phyloP scores from a whole-genome alignment of 2,113 vertebrate species.

The Vombatus ursinus region DNA sequence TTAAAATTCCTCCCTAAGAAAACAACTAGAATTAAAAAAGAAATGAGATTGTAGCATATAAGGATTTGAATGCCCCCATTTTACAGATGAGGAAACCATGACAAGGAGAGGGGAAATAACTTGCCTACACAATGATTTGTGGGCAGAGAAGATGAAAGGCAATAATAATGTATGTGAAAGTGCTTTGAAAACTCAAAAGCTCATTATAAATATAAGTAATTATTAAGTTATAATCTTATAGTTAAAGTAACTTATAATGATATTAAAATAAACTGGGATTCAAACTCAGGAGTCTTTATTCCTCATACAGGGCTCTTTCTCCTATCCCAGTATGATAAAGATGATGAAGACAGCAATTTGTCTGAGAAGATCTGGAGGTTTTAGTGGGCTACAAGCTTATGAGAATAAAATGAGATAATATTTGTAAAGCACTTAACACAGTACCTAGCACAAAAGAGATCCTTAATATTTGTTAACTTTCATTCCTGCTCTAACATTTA shows the following conservation, averaged over 20 bases:
- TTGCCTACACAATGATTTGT: slow-evolving; percentile 4
- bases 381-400: background rate
- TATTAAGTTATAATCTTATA: background rate
- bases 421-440: background rate
- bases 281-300: background rate
- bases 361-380: background rate
- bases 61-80: background rate
- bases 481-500: background rate
- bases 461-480: background rate
- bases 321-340: background rate
- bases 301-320: too few relatives aligned
- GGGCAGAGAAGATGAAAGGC: background rate
- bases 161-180: background rate
- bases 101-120: slow-evolving; percentile 22
- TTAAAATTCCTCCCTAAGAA: background rate
- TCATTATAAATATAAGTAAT: background rate
- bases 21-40: background rate
- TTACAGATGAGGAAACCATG: background rate
- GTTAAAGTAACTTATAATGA: background rate
- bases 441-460: background rate
- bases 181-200: background rate
- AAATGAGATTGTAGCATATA: background rate
- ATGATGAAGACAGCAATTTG: background rate
- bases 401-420: background rate
- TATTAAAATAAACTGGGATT: background rate